Evolutionary conservation across 2,888 invertebrate genomes (phyloP).

Genomic region (Nycteola revayana): DNA sequence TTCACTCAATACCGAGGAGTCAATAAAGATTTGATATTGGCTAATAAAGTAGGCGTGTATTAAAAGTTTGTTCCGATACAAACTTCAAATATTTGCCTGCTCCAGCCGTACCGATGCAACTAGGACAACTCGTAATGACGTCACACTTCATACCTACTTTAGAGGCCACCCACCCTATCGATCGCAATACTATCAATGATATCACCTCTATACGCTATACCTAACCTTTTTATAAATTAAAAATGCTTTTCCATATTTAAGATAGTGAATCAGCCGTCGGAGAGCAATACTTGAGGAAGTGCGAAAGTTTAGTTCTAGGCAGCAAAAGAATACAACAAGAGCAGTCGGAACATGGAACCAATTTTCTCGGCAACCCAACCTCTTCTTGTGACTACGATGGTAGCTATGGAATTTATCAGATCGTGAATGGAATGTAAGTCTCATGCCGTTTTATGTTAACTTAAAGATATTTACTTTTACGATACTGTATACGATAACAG

Average conservation of each 20-base stretch:
- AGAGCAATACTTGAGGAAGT: slow-evolving; percentile 83
- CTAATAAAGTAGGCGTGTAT: no score
- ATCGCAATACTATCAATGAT: slow-evolving; percentile 15
- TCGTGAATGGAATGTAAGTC: slow-evolving; percentile 80
- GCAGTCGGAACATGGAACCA: slow-evolving; percentile 83
- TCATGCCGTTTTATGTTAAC: no score
- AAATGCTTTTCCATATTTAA: slow-evolving; percentile 39
- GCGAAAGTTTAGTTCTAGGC: slow-evolving; percentile 84
- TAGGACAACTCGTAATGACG: slow-evolving; percentile 33
- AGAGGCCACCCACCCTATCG: slow-evolving; percentile 43
- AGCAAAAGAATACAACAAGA: slow-evolving; percentile 73
- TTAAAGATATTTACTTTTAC: no score
- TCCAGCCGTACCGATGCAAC: no score
- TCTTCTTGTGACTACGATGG: slow-evolving; percentile 86
- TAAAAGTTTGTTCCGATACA: no score
- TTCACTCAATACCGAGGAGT: no score
- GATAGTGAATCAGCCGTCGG: slow-evolving; percentile 71
- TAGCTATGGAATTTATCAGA: slow-evolving; percentile 81
- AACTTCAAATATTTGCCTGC: no score
- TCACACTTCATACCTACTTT: slow-evolving; percentile 39
- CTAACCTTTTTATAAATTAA: neutral
- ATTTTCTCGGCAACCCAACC: slow-evolving; percentile 71
- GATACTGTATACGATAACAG: no score
- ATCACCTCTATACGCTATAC: neutral
- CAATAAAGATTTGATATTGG: no score